phyloP scores from a whole-genome alignment of 2,797 vertebrate genomes.

The Tachyglossus aculeatus region DNA sequence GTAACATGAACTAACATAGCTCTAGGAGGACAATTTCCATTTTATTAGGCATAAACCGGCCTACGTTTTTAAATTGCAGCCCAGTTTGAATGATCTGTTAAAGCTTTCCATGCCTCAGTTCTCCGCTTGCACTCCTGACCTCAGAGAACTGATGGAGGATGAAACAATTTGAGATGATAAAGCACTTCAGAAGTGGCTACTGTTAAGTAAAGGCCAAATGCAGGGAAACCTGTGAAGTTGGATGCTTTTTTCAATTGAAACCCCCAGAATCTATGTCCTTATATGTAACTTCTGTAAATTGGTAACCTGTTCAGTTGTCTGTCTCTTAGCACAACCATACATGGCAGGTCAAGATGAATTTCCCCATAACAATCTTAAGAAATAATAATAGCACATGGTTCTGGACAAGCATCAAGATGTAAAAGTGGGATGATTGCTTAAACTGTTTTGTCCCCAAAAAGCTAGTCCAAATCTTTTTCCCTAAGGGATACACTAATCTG shows the following conservation, averaged over 20 bases:
- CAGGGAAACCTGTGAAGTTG: constrained; percentile 14
- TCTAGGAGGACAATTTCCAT: constrained; percentile 57
- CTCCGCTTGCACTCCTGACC: constrained; percentile 58
- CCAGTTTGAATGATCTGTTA: constrained; percentile 59
- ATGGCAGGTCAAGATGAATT: too few relatives aligned
- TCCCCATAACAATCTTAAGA: too few relatives aligned
- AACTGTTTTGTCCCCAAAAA: too few relatives aligned
- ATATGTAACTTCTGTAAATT: background rate
- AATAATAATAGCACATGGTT: too few relatives aligned
- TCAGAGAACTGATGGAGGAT: constrained; percentile 36
- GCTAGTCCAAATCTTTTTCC: too few relatives aligned
- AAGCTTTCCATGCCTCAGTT: constrained; percentile 42
- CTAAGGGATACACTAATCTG: too few relatives aligned
- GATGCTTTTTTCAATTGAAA: constrained; percentile 35
- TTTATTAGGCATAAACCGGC: constrained; percentile 64
- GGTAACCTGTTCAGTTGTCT: too few relatives aligned
- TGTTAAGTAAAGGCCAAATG: constrained; percentile 46
- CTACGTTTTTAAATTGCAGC: constrained; percentile 57
- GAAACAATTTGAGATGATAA: background rate
- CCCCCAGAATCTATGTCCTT: constrained; percentile 30
- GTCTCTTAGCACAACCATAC: too few relatives aligned
- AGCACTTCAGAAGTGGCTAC: background rate
- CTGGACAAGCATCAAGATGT: too few relatives aligned
- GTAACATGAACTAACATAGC: constrained; percentile 51
- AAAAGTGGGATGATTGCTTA: too few relatives aligned